phyloP scores from a whole-genome alignment of 2,113 vertebrate species.

The Pterocles burchelli region DNA sequence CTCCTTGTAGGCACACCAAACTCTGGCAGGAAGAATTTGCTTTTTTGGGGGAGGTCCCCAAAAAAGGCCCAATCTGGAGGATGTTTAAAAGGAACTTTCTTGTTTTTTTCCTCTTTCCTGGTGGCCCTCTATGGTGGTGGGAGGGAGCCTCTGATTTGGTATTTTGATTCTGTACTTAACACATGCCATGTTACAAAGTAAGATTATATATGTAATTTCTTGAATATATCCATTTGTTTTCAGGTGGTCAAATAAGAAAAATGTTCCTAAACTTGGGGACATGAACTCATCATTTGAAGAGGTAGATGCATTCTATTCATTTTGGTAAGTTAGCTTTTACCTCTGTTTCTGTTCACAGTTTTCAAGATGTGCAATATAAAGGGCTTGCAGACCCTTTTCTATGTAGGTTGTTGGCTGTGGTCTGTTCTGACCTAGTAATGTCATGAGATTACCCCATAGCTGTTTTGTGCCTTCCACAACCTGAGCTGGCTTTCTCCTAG shows the following conservation, averaged over 20 bases:
- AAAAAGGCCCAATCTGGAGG: not conserved
- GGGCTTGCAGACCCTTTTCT: not conserved
- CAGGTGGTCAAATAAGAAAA: conserved; percentile 95
- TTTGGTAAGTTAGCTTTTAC: conserved; percentile 84
- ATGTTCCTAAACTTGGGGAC: conserved; percentile 86
- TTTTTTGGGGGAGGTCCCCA: not conserved
- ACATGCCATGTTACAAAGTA: not conserved
- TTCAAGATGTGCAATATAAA: not conserved
- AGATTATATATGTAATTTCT: not conserved
- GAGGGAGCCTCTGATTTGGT: not conserved
- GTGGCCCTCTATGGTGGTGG: not conserved
- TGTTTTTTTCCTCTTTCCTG: not conserved
- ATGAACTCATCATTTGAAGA: conserved; percentile 92
- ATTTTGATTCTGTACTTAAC: not conserved
- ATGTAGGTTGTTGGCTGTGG: not conserved
- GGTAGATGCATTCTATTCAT: conserved; percentile 96
- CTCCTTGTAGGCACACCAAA: not conserved
- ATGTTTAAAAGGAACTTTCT: not conserved
- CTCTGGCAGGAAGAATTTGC: not conserved
- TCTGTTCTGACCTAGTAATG: not conserved
- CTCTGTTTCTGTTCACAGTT: not conserved
- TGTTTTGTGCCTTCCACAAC: not conserved
- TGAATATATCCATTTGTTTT: conserved; percentile 9
- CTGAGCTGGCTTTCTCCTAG: not conserved
- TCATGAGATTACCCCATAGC: not conserved